Evolutionary conservation across 1,140 invertebrate genomes (phyloP).

Genomic region (Tetraneura akinire): DNA sequence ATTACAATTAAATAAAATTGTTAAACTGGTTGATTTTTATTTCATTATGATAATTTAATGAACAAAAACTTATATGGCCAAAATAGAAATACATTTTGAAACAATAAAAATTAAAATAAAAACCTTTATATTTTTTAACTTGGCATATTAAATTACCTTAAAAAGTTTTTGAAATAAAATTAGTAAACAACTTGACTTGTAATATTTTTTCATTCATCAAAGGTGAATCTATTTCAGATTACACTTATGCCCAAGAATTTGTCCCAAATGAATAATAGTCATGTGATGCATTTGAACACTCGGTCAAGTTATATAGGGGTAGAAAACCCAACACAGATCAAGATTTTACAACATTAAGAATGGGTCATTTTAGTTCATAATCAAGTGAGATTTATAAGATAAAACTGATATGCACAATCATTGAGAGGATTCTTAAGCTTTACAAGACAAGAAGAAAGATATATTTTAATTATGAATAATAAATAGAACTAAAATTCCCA

Average conservation of each 20-base stretch:
- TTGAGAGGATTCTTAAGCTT: conserved; percentile 27
- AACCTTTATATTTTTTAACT: too few species aligned
- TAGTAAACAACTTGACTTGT: conserved; percentile 32
- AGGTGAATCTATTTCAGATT: conserved; percentile 45
- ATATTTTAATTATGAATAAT: neutral
- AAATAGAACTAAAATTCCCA: neutral
- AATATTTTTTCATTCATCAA: conserved; percentile 35
- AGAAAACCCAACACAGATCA: neutral
- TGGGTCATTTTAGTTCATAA: conserved; percentile 31
- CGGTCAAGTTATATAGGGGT: conserved; percentile 30
- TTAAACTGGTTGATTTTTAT: too few species aligned
- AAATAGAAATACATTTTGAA: too few species aligned
- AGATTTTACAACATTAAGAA: conserved; percentile 40
- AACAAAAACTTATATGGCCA: too few species aligned
- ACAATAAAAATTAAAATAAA: too few species aligned
- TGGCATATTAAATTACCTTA: conserved; percentile 16
- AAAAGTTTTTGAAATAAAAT: conserved; percentile 16
- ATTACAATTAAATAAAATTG: too few species aligned
- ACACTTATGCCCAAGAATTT: conserved; percentile 33
- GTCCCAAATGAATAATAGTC: conserved; percentile 25
- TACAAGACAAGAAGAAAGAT: conserved; percentile 30
- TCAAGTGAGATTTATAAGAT: conserved; percentile 44
- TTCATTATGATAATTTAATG: too few species aligned
- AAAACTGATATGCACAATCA: conserved; percentile 32
- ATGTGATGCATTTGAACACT: conserved; percentile 21